Evolutionary conservation across 2,888 invertebrate genomes (phyloP).

Genomic region (Criorhina ranunculi): DNA sequence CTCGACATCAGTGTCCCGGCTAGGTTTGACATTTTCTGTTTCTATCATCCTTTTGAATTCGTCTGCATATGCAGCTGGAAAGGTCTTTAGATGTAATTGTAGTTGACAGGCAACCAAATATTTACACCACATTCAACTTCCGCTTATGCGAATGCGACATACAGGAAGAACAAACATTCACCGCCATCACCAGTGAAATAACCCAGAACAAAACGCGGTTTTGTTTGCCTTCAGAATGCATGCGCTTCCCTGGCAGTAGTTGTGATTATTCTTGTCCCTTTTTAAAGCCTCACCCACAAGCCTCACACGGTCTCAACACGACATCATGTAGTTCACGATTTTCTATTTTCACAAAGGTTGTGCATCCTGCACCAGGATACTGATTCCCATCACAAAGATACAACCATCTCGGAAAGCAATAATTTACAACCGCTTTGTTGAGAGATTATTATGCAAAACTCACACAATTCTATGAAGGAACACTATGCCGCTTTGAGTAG

Average conservation of each 20-base stretch:
- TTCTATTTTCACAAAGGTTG: conserved; percentile 22
- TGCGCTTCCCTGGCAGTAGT: background rate
- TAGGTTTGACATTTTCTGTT: too few species aligned
- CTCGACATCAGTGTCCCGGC: background rate
- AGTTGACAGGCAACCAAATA: conserved; percentile 59
- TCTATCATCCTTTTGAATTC: too few species aligned
- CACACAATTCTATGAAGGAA: background rate
- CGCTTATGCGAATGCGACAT: background rate
- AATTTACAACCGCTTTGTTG: conserved; percentile 41
- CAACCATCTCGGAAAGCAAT: conserved; percentile 12
- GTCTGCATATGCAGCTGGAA: too few species aligned
- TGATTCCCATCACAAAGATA: conserved; percentile 3
- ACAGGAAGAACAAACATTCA: conserved; percentile 10
- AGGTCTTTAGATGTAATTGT: conserved; percentile 30
- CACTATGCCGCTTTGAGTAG: too few species aligned
- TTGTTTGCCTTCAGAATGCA: conserved; percentile 20
- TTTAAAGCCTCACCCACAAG: background rate
- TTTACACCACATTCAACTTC: conserved; percentile 30
- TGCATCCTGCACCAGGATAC: conserved; percentile 16
- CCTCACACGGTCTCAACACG: background rate
- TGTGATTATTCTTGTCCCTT: background rate
- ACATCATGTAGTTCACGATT: conserved; percentile 20
- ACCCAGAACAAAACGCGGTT: conserved; percentile 8
- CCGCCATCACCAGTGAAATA: conserved; percentile 10
- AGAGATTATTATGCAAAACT: conserved; percentile 6